Percentiles rank a stretch among this genome's conserved stretches.
Conservation (phyloP, 2,113 vertebrate species). For the Capricornis sumatraensis region DNA sequence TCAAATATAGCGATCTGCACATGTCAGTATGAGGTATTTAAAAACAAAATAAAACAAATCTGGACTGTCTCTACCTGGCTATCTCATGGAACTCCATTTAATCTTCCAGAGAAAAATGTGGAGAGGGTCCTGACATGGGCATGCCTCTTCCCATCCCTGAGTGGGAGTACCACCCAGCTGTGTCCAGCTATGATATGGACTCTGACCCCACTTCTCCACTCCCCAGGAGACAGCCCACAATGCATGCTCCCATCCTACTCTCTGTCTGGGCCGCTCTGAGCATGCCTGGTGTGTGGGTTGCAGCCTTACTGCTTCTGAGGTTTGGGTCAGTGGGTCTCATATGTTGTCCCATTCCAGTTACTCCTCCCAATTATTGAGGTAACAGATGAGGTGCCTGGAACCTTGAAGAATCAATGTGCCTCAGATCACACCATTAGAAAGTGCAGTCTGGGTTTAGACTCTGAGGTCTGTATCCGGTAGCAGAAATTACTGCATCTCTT, state of each 20-base stretch:
- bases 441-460: background rate
- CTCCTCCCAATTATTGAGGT: background rate
- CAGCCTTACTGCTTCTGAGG: background rate
- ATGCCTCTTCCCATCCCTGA: background rate
- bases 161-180: background rate
- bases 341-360: background rate
- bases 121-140: background rate
- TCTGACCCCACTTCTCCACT: background rate
- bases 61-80: background rate
- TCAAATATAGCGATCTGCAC: background rate
- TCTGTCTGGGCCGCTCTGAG: background rate
- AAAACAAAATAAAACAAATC: background rate
- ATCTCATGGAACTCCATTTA: background rate
- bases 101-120: background rate
- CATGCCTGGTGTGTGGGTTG: background rate
- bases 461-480: background rate
- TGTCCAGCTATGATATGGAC: background rate
- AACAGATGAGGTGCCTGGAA: background rate
- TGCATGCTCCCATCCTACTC: background rate
- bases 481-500: background rate
- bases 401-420: background rate
- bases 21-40: background rate
- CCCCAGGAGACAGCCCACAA: background rate
- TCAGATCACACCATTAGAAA: background rate
- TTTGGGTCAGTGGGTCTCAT: background rate